phyloP scores from a whole-genome alignment of 1,140 invertebrate genomes.

The Diabrotica virgifera region DNA sequence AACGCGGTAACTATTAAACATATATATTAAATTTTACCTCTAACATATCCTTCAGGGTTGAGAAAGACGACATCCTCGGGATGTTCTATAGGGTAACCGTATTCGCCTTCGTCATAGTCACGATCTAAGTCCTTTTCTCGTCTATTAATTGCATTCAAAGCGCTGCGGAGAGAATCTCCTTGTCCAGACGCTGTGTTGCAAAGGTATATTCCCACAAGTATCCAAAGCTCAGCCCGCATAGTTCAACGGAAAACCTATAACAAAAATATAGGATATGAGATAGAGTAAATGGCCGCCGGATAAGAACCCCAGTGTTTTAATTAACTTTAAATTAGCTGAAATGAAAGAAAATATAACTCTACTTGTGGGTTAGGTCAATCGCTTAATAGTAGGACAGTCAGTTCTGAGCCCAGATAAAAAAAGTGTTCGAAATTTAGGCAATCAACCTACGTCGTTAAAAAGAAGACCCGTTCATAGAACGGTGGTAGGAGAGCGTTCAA shows the following conservation, averaged over 20 bases:
- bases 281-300: no score
- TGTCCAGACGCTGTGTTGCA: constrained; percentile 15
- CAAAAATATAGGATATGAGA: neutral
- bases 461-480: no score
- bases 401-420: no score
- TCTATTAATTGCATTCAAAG: constrained; percentile 49
- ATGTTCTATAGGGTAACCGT: constrained; percentile 29
- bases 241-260: neutral
- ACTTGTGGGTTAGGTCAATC: no score
- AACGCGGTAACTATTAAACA: neutral
- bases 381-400: no score
- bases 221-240: constrained; percentile 11
- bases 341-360: no score
- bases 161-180: constrained; percentile 49
- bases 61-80: constrained; percentile 34
- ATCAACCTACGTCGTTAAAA: no score
- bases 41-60: constrained; percentile 21
- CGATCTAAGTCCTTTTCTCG: constrained; percentile 46
- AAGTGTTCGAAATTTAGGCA: no score
- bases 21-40: constrained; percentile 14
- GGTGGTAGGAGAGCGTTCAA: no score
- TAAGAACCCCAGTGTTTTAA: no score
- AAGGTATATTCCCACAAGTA: constrained; percentile 1
- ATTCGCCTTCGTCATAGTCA: constrained; percentile 34
- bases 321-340: no score